Base-by-base conservation (phyloP, 1,140 invertebrate genomes). In the Diploscapter pachys region DNA sequence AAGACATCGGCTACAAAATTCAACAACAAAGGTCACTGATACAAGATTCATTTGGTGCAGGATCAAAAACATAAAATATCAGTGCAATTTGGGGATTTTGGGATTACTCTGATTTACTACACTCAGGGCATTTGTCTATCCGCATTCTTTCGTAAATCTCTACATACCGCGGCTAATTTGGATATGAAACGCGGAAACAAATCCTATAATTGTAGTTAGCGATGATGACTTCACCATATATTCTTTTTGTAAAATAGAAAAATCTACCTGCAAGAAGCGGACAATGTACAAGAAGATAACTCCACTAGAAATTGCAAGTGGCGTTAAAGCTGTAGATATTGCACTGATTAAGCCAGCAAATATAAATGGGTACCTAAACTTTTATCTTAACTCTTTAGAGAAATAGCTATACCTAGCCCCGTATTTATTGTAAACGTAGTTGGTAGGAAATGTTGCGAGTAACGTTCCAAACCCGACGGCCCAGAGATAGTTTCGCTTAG, bases 391-490 rank as follows among this genome's bases (percentile, higher is more conserved):
- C 52, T 67, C 49, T 31, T 6, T 9, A 11, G 50, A 48, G 64
- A 67, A 5, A 6, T n/a, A 71, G 65, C 54, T 64, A 11, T 53
- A 75, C 55, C 63, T 76, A n/a, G 75, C 75, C 3, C 75, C 75
- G 63, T 66, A 76, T 50, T 63, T 65, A 13, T 62, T 56, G 63
- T 76, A 71, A 54, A 72, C 54, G 53, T 56, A 76, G 63, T 76
- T 76, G 70, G 67, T 66, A 4, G 70, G 69, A 31, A 70, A n/a
- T 31, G 69, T 72, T 66, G 69, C 75, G 48, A 76, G n/a, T 51
- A 76, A 55, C 3, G 75, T 76, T 5, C 75, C 75, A 13, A 70
- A 57, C 3, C 69, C 75, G 9, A 76, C 75, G 31, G 68, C 69
- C 69, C 69, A 31, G 31, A 71, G 6, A 76, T 72, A 1, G 72